Percentiles rank a stretch among this genome's conserved stretches.
Conservation (phyloP, 2,113 vertebrate genomes). For the Telmatochromis sp. region DNA sequence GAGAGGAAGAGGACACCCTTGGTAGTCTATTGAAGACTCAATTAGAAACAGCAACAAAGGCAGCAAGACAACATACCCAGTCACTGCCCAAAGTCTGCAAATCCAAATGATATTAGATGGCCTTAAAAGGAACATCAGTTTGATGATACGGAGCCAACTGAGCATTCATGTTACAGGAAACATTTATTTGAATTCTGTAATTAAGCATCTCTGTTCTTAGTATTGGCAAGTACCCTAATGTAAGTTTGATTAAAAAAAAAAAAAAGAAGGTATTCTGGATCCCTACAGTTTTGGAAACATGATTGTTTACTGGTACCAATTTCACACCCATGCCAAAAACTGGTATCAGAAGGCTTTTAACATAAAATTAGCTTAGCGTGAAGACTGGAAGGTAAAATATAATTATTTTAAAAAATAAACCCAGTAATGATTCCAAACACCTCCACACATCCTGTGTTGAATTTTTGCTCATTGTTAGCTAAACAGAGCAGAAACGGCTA, state of each 20-base stretch:
- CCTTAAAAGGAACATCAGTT: not conserved
- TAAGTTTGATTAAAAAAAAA: not conserved
- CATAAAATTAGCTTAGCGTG: not conserved
- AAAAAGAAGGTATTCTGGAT: not conserved
- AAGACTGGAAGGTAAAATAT: not conserved
- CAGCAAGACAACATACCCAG: not conserved
- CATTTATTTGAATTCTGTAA: not conserved
- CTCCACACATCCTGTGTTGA: not conserved
- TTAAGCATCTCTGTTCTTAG: not conserved
- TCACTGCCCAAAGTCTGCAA: not conserved
- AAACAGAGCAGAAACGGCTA: not conserved
- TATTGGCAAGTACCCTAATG: not conserved
- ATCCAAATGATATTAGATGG: not conserved
- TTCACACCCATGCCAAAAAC: not conserved
- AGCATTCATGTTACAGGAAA: not conserved
- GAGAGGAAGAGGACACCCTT: not conserved
- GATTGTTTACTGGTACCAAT: not conserved
- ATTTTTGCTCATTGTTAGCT: not conserved
- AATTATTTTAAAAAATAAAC: rapidly evolving
- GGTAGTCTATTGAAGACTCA: not conserved
- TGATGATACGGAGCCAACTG: not conserved
- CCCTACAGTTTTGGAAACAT: not conserved
- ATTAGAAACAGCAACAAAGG: not conserved
- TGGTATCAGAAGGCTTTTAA: not conserved
- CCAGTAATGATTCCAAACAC: not conserved